Conservation (phyloP, 2,888 invertebrate genomes). For the Polydrusus tereticollis region DNA sequence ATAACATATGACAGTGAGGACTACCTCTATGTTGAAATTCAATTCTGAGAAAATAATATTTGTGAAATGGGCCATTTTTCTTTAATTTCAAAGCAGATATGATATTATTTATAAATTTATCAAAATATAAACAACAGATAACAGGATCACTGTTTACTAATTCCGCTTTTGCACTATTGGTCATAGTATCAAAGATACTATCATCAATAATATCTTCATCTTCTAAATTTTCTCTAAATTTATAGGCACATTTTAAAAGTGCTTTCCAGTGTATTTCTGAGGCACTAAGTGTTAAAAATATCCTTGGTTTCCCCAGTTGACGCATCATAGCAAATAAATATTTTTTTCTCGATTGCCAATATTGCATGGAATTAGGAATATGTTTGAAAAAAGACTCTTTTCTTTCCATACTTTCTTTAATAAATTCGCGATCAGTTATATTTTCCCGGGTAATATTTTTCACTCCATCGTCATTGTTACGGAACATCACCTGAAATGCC, state of each 20-base stretch:
- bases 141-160: slow-evolving; percentile 60
- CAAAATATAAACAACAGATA: slow-evolving; percentile 38
- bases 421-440: no score
- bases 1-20: slow-evolving; percentile 47
- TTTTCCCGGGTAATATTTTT: not conserved
- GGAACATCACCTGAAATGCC: not conserved
- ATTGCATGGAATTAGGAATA: slow-evolving; percentile 63
- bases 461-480: not conserved
- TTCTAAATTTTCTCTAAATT: slow-evolving; percentile 16
- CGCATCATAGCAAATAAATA: slow-evolving; percentile 65
- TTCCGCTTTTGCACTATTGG: slow-evolving; percentile 20
- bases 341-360: slow-evolving; percentile 61
- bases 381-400: slow-evolving; percentile 51
- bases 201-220: not conserved
- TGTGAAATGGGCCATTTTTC: slow-evolving; percentile 59
- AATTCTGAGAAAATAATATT: slow-evolving; percentile 60
- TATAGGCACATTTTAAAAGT: slow-evolving; percentile 53
- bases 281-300: slow-evolving; percentile 63
- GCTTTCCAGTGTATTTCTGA: slow-evolving; percentile 59
- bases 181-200: not conserved
- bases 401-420: no score
- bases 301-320: slow-evolving; percentile 62
- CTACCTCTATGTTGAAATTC: slow-evolving; percentile 61
- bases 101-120: not conserved
- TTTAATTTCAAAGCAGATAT: not conserved